Evolutionary conservation across 2,888 invertebrate species (phyloP).

Genomic region (Dione juno): DNA sequence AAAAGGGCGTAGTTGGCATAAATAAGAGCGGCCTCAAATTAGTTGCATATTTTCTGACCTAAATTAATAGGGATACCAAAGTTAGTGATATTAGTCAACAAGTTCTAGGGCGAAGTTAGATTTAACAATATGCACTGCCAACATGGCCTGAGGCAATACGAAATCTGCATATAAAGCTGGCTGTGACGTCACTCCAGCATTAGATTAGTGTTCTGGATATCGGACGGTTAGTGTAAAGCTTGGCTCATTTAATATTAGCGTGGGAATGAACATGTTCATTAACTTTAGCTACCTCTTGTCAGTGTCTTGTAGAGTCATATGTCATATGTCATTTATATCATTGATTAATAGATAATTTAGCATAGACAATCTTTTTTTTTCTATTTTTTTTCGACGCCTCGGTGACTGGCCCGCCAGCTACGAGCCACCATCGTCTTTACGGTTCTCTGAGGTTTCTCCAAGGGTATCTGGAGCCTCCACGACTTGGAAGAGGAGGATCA

Average conservation of each 20-base stretch:
- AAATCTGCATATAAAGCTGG: constrained; percentile 41
- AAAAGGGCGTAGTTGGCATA: constrained; percentile 19
- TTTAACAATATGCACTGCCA: constrained; percentile 32
- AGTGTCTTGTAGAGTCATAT: neutral
- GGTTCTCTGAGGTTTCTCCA: too few relatives aligned
- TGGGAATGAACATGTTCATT: constrained; percentile 24
- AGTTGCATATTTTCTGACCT: constrained; percentile 22
- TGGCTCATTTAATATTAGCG: constrained; percentile 33
- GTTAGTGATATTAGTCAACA: constrained; percentile 28
- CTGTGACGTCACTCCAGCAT: constrained; percentile 38
- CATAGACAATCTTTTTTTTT: too few relatives aligned
- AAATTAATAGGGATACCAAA: constrained; percentile 30
- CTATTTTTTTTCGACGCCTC: too few relatives aligned
- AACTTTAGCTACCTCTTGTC: neutral
- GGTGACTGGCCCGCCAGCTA: too few relatives aligned
- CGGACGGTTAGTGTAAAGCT: constrained; percentile 33
- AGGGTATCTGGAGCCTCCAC: too few relatives aligned
- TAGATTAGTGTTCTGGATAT: constrained; percentile 40
- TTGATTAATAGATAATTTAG: neutral
- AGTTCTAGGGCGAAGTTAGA: constrained; percentile 35
- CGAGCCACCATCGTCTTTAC: too few relatives aligned
- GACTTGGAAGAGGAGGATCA: too few relatives aligned
- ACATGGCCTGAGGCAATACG: constrained; percentile 34
- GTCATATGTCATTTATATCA: neutral
- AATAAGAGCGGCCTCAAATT: constrained; percentile 19